Evolutionary conservation across 2,113 vertebrate species (phyloP), one percentile per base, ranked within the genome.

Genomic region (Narcine bancroftii): DNA sequence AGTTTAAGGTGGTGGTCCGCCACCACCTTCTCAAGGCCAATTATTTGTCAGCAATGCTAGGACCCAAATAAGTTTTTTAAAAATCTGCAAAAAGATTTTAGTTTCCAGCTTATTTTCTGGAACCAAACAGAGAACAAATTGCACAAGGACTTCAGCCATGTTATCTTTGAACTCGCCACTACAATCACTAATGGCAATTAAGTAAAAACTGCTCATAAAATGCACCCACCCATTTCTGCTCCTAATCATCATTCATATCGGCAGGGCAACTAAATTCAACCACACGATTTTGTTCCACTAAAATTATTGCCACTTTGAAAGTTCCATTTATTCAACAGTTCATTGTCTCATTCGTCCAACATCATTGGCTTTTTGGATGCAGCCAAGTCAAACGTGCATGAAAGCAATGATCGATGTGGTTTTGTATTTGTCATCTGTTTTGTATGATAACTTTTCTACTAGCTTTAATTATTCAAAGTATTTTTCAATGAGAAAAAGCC

Each of bases 401-500:
- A 87, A 60, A 21, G 81, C n/a, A 87, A 17, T 6, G 53, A 60
- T 63, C 81, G 60, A 36, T 21, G n/a, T 36, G 17, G 81, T 60
- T 87, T 87, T 87, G 33, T 36, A 60, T 60, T 36, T 87, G 56
- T 87, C 33, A 87, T 60, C 53, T n/a, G 33, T 87, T 15, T 60
- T 19, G 17, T 33, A 87, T 87, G 33, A 60, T 87, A 60, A n/a
- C 53, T 60, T 36, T 60, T 60, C 53, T 60, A 87, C 5, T 33
- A 60, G 53, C 17, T 87, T n/a, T 36, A 87, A 87, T 87, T 36
- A 87, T 87, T 63, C 81, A 60, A 87, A 87, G 56, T 3, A 19
- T 87, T 87, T 63, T 87, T 60, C 81, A 87, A 60, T 60, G 42
- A 79, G 21, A 85, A 83, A 50, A 53, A 53, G 15, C 26, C 47